These are phyloP conservation scores for Pseudobourletiella spinata DNA, from an alignment of 1,140 invertebrate species.

Conservation along the genomic window DNA sequence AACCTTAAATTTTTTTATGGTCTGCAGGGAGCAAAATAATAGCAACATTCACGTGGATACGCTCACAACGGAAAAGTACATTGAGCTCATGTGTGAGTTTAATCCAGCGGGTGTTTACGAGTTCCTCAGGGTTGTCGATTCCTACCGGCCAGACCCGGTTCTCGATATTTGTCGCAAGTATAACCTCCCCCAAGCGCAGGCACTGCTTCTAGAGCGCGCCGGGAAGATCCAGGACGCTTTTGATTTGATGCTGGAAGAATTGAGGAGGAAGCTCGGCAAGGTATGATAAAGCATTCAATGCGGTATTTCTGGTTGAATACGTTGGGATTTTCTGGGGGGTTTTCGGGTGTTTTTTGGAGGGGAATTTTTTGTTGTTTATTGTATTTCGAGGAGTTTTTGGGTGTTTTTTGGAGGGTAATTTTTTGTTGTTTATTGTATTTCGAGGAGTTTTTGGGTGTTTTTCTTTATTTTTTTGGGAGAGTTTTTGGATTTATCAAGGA, in stretches of 20 bases:
- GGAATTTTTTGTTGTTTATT: too few relatives aligned
- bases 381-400: too few relatives aligned
- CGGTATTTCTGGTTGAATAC: too few relatives aligned
- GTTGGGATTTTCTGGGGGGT: too few relatives aligned
- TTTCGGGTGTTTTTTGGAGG: too few relatives aligned
- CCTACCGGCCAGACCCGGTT: conserved; percentile 45
- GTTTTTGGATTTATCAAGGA: too few relatives aligned
- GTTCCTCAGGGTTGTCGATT: conserved; percentile 43
- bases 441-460: too few relatives aligned
- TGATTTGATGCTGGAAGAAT: conserved; percentile 37
- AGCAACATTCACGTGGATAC: conserved; percentile 43
- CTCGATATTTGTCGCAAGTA: conserved; percentile 41
- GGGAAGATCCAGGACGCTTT: conserved; percentile 48
- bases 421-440: too few relatives aligned
- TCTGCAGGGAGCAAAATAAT: conserved; percentile 36
- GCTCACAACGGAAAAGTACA: conserved; percentile 51
- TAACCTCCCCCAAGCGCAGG: conserved; percentile 45
- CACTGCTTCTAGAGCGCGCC: conserved; percentile 48
- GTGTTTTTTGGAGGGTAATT: too few relatives aligned
- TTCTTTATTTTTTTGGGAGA: too few relatives aligned
- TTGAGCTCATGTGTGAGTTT: conserved; percentile 59
- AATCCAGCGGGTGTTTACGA: conserved; percentile 46
- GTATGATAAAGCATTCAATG: too few relatives aligned
- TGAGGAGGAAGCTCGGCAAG: conserved; percentile 18
- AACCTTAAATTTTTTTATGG: too few relatives aligned